Evolutionary conservation across 2,888 invertebrate species (phyloP), one percentile per base, ranked within the genome.

Genomic region (Eupithecia subumbrata): DNA sequence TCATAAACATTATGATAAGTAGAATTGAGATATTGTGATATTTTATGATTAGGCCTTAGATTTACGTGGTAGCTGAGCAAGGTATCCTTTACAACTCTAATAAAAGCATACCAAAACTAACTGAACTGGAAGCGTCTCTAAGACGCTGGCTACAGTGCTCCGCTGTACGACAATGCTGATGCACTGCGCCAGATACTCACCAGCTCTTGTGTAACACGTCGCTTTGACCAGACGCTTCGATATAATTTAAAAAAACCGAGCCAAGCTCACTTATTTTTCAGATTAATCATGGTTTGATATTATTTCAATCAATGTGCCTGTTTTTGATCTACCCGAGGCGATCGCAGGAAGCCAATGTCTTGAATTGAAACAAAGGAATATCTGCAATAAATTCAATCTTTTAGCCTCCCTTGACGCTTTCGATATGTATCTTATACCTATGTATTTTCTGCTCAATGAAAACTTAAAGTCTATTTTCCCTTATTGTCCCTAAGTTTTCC

Each of bases 1-100:
- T 45, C 71, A 63, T 63, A 71, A 63, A 71, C 25, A 40, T 43
- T 68, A 68, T 68, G 68, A 43, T 43, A 40, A 40, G 43, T 45
- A 14, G 43, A 34, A 64, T 34, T 30, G 34, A 34, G 64, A 9
- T 64, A 14, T 63, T 30, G 34, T 34, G 34, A 64, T 18, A 34
- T 9, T 34, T 64, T 22, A 34, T 64, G 25, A 40, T 14, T 5
- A n/a, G n/a, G n/a, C n/a, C n/a, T n/a, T n/a, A n/a, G n/a, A n/a
- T n/a, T n/a, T n/a, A n/a, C n/a, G n/a, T n/a, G n/a, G n/a, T n/a
- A n/a, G n/a, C n/a, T n/a, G n/a, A n/a, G n/a, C n/a, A n/a, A n/a
- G n/a, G n/a, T n/a, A n/a, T n/a, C n/a, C n/a, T n/a, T n/a, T n/a
- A n/a, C n/a, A n/a, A n/a, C n/a, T n/a, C n/a, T n/a, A n/a, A n/a